Evolutionary conservation across 2,888 invertebrate species (phyloP).

Genomic region (Thumatha senex): DNA sequence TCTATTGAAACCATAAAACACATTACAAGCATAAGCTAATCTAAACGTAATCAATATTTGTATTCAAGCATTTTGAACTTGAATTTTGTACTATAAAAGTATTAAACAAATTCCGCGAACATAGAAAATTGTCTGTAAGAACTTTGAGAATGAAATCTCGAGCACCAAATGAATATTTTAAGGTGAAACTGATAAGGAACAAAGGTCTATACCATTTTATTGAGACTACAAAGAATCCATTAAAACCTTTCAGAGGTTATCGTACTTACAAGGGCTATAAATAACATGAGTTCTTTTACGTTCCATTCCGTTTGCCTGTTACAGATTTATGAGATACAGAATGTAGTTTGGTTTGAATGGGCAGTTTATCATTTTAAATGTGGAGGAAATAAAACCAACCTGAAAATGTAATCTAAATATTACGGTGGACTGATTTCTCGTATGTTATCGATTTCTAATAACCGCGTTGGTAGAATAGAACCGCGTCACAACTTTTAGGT

Average conservation of each 20-base stretch:
- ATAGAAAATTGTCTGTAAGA: too few relatives aligned
- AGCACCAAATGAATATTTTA: neutral
- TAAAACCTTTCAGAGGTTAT: slow-evolving; percentile 36
- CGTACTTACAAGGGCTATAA: slow-evolving; percentile 36
- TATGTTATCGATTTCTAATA: neutral
- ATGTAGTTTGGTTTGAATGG: slow-evolving; percentile 9
- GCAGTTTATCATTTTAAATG: slow-evolving; percentile 7
- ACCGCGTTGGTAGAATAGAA: too few relatives aligned
- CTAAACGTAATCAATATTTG: too few relatives aligned
- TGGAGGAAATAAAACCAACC: neutral
- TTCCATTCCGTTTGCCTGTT: slow-evolving; percentile 26
- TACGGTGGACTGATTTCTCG: neutral
- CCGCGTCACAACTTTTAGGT: too few relatives aligned
- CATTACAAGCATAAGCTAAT: too few relatives aligned
- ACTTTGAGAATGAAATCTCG: too few relatives aligned
- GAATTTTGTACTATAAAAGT: too few relatives aligned
- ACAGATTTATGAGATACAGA: slow-evolving; percentile 6
- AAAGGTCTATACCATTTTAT: slow-evolving; percentile 42
- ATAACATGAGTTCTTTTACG: slow-evolving; percentile 30
- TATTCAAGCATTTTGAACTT: too few relatives aligned
- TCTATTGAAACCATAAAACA: too few relatives aligned
- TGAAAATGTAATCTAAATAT: neutral
- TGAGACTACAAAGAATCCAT: slow-evolving; percentile 42
- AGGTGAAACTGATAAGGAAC: slow-evolving; percentile 21
- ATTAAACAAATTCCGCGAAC: too few relatives aligned